phyloP scores from a whole-genome alignment of 2,888 invertebrate species.

The Polydrusus pterygomalis region DNA sequence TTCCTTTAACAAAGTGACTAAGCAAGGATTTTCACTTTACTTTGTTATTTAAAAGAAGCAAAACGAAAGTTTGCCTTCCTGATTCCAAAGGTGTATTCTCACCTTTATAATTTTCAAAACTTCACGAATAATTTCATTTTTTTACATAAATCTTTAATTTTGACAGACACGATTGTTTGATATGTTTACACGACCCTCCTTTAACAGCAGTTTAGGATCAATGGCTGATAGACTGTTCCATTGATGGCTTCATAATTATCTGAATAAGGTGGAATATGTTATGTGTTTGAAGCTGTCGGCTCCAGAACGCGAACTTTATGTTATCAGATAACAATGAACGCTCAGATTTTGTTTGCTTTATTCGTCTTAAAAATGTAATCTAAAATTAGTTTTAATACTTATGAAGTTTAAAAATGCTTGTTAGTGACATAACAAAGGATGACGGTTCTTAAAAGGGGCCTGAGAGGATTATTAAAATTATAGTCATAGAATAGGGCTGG shows the following conservation, averaged over 20 bases:
- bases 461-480: too few species aligned
- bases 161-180: too few species aligned
- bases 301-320: constrained; percentile 61
- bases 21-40: too few species aligned
- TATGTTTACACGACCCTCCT: background rate
- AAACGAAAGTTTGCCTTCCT: too few species aligned
- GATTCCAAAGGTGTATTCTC: too few species aligned
- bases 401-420: background rate
- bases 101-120: too few species aligned
- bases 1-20: too few species aligned
- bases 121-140: too few species aligned
- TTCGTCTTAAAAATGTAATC: constrained; percentile 1
- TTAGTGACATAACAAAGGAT: background rate
- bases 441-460: background rate
- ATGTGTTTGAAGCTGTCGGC: constrained; percentile 59
- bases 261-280: constrained; percentile 63
- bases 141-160: too few species aligned
- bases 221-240: constrained; percentile 38
- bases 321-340: background rate
- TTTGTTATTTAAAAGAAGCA: too few species aligned
- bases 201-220: background rate
- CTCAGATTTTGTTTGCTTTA: background rate
- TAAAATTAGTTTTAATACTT: background rate
- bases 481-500: too few species aligned
- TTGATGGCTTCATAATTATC: constrained; percentile 62